These are phyloP conservation scores for Drosophila pegasa DNA, from an alignment of 2,888 invertebrate species.

Conservation along the genomic window DNA sequence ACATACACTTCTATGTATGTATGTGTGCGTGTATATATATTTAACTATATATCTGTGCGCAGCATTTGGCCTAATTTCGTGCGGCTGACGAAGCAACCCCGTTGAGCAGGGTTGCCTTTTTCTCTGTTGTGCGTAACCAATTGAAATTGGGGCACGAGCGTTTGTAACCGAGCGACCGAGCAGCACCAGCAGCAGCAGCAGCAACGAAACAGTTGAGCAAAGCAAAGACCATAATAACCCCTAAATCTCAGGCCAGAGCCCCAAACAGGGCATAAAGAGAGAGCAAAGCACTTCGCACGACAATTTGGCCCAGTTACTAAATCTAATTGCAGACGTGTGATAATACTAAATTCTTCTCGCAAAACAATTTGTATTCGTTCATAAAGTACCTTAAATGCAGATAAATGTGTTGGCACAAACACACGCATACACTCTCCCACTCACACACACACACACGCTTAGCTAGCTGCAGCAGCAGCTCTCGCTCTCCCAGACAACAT, in stretches of 20 bases:
- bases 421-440: neutral
- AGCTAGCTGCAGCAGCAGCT: constrained; percentile 22
- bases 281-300: constrained; percentile 35
- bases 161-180: constrained; percentile 3
- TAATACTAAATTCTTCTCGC: constrained; percentile 44
- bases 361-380: constrained; percentile 50
- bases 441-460: constrained; percentile 4
- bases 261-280: constrained; percentile 24
- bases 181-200: constrained; percentile 18
- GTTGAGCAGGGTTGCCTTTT: constrained; percentile 61
- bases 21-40: neutral
- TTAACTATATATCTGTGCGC: constrained; percentile 39
- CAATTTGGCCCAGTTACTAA: constrained; percentile 75
- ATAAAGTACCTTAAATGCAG: constrained; percentile 41
- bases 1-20: neutral
- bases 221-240: constrained; percentile 77
- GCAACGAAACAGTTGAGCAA: constrained; percentile 75
- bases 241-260: constrained; percentile 61
- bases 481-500: constrained; percentile 58
- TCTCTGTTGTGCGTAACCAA: constrained; percentile 73
- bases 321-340: constrained; percentile 75
- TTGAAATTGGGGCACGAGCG: constrained; percentile 72
- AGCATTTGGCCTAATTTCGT: constrained; percentile 70
- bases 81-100: constrained; percentile 51
- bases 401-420: constrained; percentile 49